Percentiles rank a stretch among this genome's conserved stretches.
Conservation (phyloP, 1,140 invertebrate genomes). For the Drosophila pectinifera region DNA sequence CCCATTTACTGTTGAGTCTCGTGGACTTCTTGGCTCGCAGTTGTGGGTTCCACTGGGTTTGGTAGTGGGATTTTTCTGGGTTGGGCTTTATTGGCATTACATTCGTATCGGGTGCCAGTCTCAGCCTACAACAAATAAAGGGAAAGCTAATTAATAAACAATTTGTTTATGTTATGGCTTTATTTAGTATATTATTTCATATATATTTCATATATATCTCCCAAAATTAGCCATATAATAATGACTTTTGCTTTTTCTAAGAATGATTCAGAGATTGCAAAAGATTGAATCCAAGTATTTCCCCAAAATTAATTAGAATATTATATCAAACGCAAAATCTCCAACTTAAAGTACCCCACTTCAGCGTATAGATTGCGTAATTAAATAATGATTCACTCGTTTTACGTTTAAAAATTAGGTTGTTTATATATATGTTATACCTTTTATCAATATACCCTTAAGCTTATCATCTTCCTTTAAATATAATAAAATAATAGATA, state of each 20-base stretch:
- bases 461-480: too few relatives aligned
- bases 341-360: slow-evolving; percentile 11
- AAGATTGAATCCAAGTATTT: too few relatives aligned
- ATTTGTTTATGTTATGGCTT: too few relatives aligned
- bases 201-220: not conserved
- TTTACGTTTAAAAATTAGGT: not conserved
- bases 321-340: not conserved
- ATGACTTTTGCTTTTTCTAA: not conserved
- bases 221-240: not conserved
- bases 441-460: too few relatives aligned
- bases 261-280: not conserved
- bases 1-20: slow-evolving; percentile 24
- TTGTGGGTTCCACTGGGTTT: not conserved
- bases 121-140: too few relatives aligned
- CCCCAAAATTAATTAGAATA: slow-evolving; percentile 27
- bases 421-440: not conserved
- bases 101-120: not conserved
- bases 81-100: slow-evolving; percentile 14
- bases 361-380: not conserved
- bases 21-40: slow-evolving; percentile 32
- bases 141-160: too few relatives aligned
- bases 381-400: slow-evolving; percentile 29
- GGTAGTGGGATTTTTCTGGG: not conserved
- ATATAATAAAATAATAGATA: not conserved
- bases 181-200: too few relatives aligned